phyloP scores from a whole-genome alignment of 2,797 vertebrate genomes.

The Syngnathus rostellatus region DNA sequence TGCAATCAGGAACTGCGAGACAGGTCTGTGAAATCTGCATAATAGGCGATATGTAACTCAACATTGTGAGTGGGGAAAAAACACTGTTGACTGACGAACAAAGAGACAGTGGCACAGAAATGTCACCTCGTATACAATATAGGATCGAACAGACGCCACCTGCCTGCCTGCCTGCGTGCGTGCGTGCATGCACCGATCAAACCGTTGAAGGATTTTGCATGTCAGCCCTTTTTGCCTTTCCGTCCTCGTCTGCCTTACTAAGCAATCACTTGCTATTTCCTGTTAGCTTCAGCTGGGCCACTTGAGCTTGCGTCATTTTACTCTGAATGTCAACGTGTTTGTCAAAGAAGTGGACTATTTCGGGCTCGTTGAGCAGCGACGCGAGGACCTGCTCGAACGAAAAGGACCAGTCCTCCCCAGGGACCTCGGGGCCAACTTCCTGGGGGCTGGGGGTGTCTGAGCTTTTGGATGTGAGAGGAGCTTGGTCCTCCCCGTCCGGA shows the following conservation, averaged over 20 bases:
- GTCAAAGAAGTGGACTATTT: conserved; percentile 88
- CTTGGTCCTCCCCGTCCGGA: conserved; percentile 28
- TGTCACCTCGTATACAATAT: background rate
- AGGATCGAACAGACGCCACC: background rate
- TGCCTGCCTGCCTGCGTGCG: background rate
- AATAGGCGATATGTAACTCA: background rate
- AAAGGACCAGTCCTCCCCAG: conserved; percentile 84
- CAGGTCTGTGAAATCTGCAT: background rate
- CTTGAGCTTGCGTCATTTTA: conserved; percentile 74
- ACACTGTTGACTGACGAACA: background rate
- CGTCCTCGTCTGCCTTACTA: background rate
- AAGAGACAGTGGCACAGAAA: background rate
- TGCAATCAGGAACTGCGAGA: background rate
- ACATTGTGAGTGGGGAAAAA: background rate
- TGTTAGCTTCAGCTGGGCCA: conserved; percentile 72
- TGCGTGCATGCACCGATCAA: background rate
- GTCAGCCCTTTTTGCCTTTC: conserved; percentile 9
- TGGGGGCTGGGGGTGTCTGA: conserved; percentile 46
- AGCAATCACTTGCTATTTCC: conserved; percentile 2
- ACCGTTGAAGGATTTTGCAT: background rate
- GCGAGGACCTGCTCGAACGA: conserved; percentile 97
- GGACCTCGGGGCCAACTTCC: conserved; percentile 32
- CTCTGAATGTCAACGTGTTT: conserved; percentile 72
- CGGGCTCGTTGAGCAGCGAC: conserved; percentile 89
- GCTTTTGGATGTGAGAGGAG: conserved; percentile 36